These are phyloP conservation scores for Apocrypta bakeri DNA, from an alignment of 1,140 invertebrate species.

Conservation along the genomic window DNA sequence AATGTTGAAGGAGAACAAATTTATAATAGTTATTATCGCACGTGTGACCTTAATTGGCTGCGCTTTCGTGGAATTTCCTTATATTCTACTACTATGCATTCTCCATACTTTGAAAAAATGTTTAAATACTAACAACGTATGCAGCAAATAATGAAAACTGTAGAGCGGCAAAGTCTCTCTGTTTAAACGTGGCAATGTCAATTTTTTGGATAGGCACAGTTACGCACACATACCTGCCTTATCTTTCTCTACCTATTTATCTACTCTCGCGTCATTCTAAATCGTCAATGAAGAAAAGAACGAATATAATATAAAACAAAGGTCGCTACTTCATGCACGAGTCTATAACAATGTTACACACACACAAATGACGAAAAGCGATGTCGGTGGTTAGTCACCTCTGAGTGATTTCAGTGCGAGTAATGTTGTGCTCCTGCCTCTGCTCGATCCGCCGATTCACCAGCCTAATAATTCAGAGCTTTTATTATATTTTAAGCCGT, in stretches of 20 bases:
- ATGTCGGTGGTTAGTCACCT: slow-evolving; percentile 74
- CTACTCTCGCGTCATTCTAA: too few relatives aligned
- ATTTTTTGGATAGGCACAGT: too few relatives aligned
- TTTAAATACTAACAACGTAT: too few relatives aligned
- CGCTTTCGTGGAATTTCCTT: neutral
- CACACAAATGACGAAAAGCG: slow-evolving; percentile 25
- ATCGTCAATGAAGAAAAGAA: neutral
- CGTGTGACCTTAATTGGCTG: neutral
- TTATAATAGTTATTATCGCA: neutral
- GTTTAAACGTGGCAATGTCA: too few relatives aligned
- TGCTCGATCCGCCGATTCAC: slow-evolving; percentile 82
- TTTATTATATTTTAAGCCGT: slow-evolving; percentile 38
- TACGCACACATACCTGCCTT: too few relatives aligned
- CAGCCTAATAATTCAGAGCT: slow-evolving; percentile 72
- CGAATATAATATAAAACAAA: neutral
- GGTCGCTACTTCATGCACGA: neutral
- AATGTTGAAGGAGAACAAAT: neutral
- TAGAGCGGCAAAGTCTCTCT: too few relatives aligned
- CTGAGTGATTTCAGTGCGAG: slow-evolving; percentile 81
- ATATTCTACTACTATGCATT: too few relatives aligned
- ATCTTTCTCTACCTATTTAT: too few relatives aligned
- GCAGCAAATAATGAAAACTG: too few relatives aligned
- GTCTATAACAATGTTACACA: neutral
- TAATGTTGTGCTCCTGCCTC: slow-evolving; percentile 81
- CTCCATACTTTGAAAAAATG: too few relatives aligned